phyloP scores from a whole-genome alignment of 2,113 vertebrate species.

The Osmerus mordax region DNA sequence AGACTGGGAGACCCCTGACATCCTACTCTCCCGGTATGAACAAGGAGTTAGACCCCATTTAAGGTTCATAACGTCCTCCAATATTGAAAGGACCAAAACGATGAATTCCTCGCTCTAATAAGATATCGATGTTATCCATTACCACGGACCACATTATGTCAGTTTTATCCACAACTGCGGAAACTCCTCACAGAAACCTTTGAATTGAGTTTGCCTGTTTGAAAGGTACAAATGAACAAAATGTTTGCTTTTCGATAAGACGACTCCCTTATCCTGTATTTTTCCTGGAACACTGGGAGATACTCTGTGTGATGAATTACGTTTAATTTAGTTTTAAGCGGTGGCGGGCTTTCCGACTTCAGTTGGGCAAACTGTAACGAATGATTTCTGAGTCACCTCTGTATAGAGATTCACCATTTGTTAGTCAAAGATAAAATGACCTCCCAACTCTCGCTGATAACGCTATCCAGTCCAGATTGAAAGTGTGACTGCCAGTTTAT shows the following conservation, averaged over 20 bases:
- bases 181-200: conserved; percentile 26
- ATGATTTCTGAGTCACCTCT: conserved; percentile 50
- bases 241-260: conserved; percentile 69
- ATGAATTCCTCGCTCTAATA: conserved; percentile 17
- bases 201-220: background rate
- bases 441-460: conserved; percentile 49
- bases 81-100: conserved; percentile 20
- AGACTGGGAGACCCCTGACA: background rate
- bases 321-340: conserved; percentile 53
- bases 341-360: conserved; percentile 33
- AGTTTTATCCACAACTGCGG: conserved; percentile 19
- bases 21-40: background rate
- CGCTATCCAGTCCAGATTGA: conserved; percentile 35
- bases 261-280: conserved; percentile 52
- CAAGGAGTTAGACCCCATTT: background rate
- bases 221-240: conserved; percentile 46
- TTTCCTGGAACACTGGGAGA: conserved; percentile 53
- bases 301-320: conserved; percentile 50
- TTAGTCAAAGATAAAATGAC: conserved; percentile 43
- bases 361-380: conserved; percentile 48
- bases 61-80: background rate
- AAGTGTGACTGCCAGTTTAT: background rate
- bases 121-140: conserved; percentile 24
- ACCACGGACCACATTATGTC: conserved; percentile 2
- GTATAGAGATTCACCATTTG: conserved; percentile 48